These are phyloP conservation scores for Chrysolina oricalcia DNA, from an alignment of 2,888 invertebrate genomes.

Conservation along the genomic window DNA sequence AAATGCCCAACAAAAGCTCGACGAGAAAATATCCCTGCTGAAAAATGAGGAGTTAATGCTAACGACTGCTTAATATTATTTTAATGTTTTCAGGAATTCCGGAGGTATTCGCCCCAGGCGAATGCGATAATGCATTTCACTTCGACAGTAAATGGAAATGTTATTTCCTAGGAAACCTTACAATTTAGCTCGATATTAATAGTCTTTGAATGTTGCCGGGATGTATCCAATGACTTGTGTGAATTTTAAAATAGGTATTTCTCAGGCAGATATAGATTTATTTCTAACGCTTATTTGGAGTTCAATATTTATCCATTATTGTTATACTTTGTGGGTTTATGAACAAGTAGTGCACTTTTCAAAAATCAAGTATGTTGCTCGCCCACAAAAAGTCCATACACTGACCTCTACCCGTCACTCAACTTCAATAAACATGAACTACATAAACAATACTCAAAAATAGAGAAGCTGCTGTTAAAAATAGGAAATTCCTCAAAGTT, in stretches of 20 bases:
- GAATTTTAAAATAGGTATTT: background rate
- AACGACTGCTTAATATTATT: constrained; percentile 53
- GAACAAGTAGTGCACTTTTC: no score
- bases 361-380: no score
- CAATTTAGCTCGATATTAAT: background rate
- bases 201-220: background rate
- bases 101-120: constrained; percentile 33
- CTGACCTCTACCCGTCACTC: no score
- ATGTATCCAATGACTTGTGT: background rate
- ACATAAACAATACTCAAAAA: no score
- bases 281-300: no score
- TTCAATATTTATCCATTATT: no score
- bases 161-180: background rate
- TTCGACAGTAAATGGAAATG: constrained; percentile 23
- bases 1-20: constrained; percentile 47
- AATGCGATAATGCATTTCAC: constrained; percentile 37
- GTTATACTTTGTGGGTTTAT: no score
- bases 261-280: background rate
- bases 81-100: constrained; percentile 45
- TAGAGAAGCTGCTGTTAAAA: no score
- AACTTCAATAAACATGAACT: no score
- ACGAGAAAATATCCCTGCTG: constrained; percentile 49
- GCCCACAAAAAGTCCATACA: no score
- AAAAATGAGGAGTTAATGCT: constrained; percentile 53
- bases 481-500: no score